Base-by-base conservation (phyloP, 2,113 vertebrate genomes). In the Uria lomvia region DNA sequence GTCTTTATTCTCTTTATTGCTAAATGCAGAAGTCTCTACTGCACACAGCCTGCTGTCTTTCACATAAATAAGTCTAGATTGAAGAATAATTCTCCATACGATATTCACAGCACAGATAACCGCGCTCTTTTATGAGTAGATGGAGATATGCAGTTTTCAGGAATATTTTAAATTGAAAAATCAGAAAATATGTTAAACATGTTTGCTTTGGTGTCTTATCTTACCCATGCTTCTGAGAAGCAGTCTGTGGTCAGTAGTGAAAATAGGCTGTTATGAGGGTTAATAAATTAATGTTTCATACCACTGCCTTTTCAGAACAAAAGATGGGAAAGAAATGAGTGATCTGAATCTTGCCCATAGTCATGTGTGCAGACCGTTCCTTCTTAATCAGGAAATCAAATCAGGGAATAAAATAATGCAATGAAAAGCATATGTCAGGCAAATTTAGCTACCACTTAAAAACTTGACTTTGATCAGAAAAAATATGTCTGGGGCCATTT, bases 1-100 rank as follows among this genome's bases (percentile, higher is more conserved):
- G 94, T 94, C 66, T 81, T 91, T 72, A 94, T 80, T 89, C 59
- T 81, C 50, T 92, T 86, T 71, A 50, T n/a, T 92, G 36, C 50
- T 91, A 85, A 90, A 77, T 92, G 26, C 24, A 86, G 38, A 92
- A 91, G 15, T 93, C 93, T 88, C 47, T 55, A 15, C 47, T 73
- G 21, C 55, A 71, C 22, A 2, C 26, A 63, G 42, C 63, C 74
- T 96, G 34, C 53, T 86, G 58, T 77, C 67, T 92, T 95, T 80
- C 50, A 49, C 72, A 67, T 40, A 71, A 86, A 58, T 81, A 92
- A 87, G 19, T 82, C 53, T 82, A 75, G 75, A 89, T 38, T 52
- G 40, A 86, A 80, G 63, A 91, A 40, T 78, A 81, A 62, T 81
- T 95, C 36, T 81, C n/a, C 53, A 22, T 76, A 45, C 26, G 73